Evolutionary conservation across 2,797 vertebrate species (phyloP).

Genomic region (Liparis tanakae): DNA sequence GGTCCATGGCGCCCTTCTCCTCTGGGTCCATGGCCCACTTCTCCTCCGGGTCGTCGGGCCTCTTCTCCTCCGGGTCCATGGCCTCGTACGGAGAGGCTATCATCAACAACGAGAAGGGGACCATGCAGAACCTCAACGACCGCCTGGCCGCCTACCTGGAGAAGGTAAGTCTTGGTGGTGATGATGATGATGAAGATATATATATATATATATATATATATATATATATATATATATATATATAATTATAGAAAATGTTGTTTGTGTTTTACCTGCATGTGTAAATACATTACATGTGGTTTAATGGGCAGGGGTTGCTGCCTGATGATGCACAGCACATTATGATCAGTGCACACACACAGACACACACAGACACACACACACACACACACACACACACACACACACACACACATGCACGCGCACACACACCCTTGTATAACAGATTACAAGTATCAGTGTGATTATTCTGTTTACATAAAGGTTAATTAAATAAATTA

Average conservation of each 20-base stretch:
- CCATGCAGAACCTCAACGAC: conserved; percentile 82
- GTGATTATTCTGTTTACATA: neutral
- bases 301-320: too few species aligned
- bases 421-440: too few species aligned
- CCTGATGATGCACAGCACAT: neutral
- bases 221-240: neutral
- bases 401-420: too few species aligned
- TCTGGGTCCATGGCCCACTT: rapidly evolving
- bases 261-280: neutral
- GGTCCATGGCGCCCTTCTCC: neutral
- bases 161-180: conserved; percentile 57
- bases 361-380: too few species aligned
- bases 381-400: too few species aligned
- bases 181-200: neutral
- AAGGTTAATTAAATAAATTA: neutral
- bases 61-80: neutral
- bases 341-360: neutral
- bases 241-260: neutral
- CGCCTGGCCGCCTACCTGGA: conserved; percentile 77
- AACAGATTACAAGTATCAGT: neutral
- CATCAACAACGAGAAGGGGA: conserved; percentile 59
- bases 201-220: too few species aligned
- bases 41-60: too few species aligned
- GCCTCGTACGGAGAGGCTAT: rapidly evolving
- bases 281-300: neutral